Evolutionary conservation across 2,797 vertebrate species (phyloP), one percentile per base, ranked within the genome.

Genomic region (Microctenopoma steveboyesi): DNA sequence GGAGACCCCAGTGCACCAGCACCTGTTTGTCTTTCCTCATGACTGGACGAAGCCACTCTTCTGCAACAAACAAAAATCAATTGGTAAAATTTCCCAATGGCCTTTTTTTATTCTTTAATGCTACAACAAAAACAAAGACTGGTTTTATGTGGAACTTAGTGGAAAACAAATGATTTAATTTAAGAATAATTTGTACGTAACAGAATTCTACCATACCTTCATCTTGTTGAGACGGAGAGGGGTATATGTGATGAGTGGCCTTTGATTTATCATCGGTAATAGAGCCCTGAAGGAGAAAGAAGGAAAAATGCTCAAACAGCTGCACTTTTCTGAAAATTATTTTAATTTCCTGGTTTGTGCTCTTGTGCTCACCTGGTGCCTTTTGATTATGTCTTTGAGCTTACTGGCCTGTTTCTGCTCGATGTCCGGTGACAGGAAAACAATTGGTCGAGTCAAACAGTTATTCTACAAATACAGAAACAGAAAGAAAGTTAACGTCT

Each of bases 11-110:
- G 46, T 99, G 98, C 0, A 99, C 96, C 78, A 98, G 89, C 86
- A 98, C 95, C 89, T 98, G 98, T 87, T 98, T 98, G 82, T 99
- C 98, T 76, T 98, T 98, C 57, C 94, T 96, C 95, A 96, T 94
- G 74, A 99, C 96, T 0, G 97, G 97, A 87, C 97, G 96, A 84
- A 98, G 69, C 98, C 98, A 99, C 57, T 99, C 98, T 49, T 99
- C 98, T 98, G 93, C 50, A 94, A 94, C 40, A 71, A 22, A 88
- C 6, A 82, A 22, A 22, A 22, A 22, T 22, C 22, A 22, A 22
- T 22, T 22, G 22, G 22, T 22, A 22, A 1, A 22, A 22, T 22
- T 22, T 22, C 22, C 22, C 22, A 22, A 22, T 22, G 22, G 22
- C 22, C 1, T 22, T 22, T 22, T 22, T 22, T 22, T 22, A 22